Conservation (phyloP, 2,113 vertebrate species). For the Ginglymostoma cirratum region DNA sequence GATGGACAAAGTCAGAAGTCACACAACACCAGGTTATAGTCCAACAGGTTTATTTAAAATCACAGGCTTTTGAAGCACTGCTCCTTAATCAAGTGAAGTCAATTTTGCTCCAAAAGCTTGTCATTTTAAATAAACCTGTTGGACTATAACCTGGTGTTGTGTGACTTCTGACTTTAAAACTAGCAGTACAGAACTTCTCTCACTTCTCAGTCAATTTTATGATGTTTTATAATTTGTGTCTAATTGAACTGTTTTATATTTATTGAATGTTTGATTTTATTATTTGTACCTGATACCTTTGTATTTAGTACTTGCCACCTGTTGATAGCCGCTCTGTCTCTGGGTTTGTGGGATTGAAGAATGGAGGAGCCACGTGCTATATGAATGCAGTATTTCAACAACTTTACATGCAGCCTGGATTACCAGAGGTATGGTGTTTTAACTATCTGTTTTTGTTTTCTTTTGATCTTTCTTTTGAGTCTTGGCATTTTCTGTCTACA, state of each 20-base stretch:
- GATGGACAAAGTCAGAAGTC: too few species aligned
- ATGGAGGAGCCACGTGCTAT: constrained; percentile 94
- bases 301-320: constrained; percentile 80
- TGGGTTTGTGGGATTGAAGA: constrained; percentile 93
- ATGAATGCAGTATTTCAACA: constrained; percentile 99
- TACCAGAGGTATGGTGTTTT: constrained; percentile 73
- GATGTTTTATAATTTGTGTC: neutral
- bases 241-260: neutral
- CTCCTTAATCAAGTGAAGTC: too few species aligned
- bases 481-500: neutral
- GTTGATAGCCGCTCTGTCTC: constrained; percentile 89
- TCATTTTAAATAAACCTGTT: too few species aligned
- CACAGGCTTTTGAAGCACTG: too few species aligned
- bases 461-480: neutral
- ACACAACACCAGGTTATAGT: too few species aligned
- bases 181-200: neutral
- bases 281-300: neutral
- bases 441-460: neutral
- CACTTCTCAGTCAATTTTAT: neutral
- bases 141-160: too few species aligned
- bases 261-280: neutral
- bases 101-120: too few species aligned
- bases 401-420: constrained; percentile 96
- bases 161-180: too few species aligned
- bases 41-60: too few species aligned